Conservation (phyloP, 1,140 invertebrate species). For the Neodiprion lecontei region DNA sequence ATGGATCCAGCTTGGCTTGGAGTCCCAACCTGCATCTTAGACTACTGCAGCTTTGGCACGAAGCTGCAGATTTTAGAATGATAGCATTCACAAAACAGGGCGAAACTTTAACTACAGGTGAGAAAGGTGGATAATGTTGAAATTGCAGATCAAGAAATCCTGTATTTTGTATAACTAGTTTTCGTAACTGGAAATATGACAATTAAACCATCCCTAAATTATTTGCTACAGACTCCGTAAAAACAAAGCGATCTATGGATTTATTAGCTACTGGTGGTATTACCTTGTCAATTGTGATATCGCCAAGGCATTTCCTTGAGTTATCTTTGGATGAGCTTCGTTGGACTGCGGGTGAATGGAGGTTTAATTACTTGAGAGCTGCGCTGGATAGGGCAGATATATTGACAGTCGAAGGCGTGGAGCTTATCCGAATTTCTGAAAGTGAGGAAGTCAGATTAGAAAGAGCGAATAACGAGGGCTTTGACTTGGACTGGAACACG, state of each 20-base stretch:
- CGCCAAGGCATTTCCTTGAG: conserved; percentile 53
- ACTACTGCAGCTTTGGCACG: conserved; percentile 52
- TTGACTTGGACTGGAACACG: conserved; percentile 73
- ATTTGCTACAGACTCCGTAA: conserved; percentile 21
- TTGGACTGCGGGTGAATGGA: conserved; percentile 55
- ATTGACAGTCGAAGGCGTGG: conserved; percentile 76
- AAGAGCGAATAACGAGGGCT: conserved; percentile 75
- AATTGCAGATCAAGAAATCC: too few relatives aligned
- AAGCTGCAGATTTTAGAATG: conserved; percentile 50
- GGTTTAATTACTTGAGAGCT: conserved; percentile 48
- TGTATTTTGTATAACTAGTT: neutral
- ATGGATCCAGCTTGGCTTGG: conserved; percentile 52
- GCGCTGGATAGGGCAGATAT: conserved; percentile 79
- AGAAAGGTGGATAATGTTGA: neutral
- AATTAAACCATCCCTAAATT: neutral
- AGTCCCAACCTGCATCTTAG: conserved; percentile 60
- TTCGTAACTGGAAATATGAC: neutral
- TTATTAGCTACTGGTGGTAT: conserved; percentile 52
- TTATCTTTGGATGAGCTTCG: conserved; percentile 54
- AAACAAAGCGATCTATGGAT: conserved; percentile 43
- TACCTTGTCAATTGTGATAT: conserved; percentile 53
- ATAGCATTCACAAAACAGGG: conserved; percentile 34
- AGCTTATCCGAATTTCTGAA: conserved; percentile 64
- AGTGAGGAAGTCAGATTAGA: conserved; percentile 71
- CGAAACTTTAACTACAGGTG: conserved; percentile 5